Conservation (phyloP, 1,140 invertebrate species). For the Drosophila asahinai region DNA sequence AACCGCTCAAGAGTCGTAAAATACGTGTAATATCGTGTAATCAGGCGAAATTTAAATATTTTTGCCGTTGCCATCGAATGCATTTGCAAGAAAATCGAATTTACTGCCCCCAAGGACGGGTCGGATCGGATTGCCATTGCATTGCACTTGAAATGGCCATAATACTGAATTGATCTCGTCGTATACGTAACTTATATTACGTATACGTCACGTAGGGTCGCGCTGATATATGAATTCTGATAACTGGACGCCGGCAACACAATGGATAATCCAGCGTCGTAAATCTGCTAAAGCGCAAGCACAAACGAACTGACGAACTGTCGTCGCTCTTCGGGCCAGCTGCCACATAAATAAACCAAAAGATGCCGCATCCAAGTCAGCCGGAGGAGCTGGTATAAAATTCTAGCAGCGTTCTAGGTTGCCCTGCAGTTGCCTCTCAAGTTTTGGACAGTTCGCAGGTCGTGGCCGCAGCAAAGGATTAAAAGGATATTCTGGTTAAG, state of each 20-base stretch:
- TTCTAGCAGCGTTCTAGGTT: conserved; percentile 33
- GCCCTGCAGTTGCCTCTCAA: conserved; percentile 56
- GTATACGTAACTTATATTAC: conserved; percentile 67
- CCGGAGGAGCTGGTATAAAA: conserved; percentile 55
- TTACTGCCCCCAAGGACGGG: conserved; percentile 55
- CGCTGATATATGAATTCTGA: conserved; percentile 66
- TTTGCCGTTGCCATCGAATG: conserved; percentile 51
- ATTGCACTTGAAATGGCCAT: conserved; percentile 72
- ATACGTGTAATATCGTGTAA: conserved; percentile 30
- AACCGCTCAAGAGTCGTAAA: conserved; percentile 49
- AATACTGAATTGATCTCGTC: conserved; percentile 72
- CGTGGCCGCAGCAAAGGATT: conserved; percentile 31
- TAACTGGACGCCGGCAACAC: conserved; percentile 58
- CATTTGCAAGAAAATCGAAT: conserved; percentile 44
- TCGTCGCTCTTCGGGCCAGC: conserved; percentile 49
- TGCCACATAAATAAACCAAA: conserved; percentile 75
- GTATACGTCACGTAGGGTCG: conserved; percentile 57
- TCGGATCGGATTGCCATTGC: conserved; percentile 46
- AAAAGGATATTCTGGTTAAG: not conserved
- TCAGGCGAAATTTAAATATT: conserved; percentile 71
- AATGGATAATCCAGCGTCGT: conserved; percentile 77
- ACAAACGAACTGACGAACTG: conserved; percentile 68
- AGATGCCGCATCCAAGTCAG: conserved; percentile 68
- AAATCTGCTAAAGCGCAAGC: conserved; percentile 72
- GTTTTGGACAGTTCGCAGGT: conserved; percentile 24